These are phyloP conservation scores for Heterodera filipjevi DNA, from an alignment of 2,888 invertebrate species.

Conservation along the genomic window DNA sequence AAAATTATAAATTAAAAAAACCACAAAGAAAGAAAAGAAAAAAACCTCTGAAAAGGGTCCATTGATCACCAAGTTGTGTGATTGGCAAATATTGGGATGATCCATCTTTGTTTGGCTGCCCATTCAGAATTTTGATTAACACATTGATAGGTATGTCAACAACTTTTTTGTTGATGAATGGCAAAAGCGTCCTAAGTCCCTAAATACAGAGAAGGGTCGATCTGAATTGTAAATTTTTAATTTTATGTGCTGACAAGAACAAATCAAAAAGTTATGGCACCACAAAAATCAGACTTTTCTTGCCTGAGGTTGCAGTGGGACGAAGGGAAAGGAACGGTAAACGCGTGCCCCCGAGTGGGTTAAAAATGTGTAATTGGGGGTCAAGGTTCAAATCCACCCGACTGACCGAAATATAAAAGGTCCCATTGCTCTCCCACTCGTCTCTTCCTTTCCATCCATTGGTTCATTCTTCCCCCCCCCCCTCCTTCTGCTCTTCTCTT, in stretches of 20 bases:
- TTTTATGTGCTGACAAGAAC: no score
- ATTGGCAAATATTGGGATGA: conserved; percentile 38
- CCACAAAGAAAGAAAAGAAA: conserved; percentile 20
- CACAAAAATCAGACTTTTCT: no score
- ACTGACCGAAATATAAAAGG: no score
- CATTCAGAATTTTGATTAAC: conserved; percentile 37
- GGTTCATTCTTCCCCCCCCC: neutral
- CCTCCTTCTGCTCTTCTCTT: conserved; percentile 15
- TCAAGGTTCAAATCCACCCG: no score
- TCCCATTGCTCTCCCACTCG: no score
- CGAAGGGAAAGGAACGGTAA: no score
- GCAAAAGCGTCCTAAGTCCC: conserved; percentile 42
- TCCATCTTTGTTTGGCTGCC: conserved; percentile 36
- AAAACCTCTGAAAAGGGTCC: conserved; percentile 29
- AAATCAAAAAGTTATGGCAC: no score
- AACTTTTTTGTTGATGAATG: conserved; percentile 46
- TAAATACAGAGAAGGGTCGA: conserved; percentile 11
- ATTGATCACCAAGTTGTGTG: conserved; percentile 30
- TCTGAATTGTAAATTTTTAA: conserved; percentile 2
- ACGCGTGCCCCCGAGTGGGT: no score
- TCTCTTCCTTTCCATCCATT: no score
- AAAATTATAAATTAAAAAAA: no score
- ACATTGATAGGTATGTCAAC: conserved; percentile 35
- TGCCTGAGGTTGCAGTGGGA: no score
- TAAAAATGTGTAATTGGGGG: no score